Base-by-base conservation (phyloP, 2,113 vertebrate species). In the Damaliscus lunatus region DNA sequence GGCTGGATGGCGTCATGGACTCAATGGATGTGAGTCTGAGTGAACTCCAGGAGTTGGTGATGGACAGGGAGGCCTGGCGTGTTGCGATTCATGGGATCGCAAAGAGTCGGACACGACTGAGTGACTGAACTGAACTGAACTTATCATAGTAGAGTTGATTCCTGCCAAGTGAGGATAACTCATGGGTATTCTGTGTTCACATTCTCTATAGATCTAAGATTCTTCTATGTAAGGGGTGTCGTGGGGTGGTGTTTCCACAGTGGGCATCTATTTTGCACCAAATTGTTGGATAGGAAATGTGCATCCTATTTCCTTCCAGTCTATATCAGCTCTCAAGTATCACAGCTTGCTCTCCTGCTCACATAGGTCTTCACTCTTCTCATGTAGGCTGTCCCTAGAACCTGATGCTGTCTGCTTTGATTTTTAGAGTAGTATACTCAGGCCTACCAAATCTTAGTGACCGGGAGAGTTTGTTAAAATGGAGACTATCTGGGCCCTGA, bases 301-400 rank as follows among this genome's bases (percentile, higher is more conserved):
- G 0, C 7, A 17, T 60, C 8, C 2, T 31, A 3, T 16, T 50
- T 85, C 55, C 9, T 6, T 16, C 5, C 48, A 7, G 1, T n/a
- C 29, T 52, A 19, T 16, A 12, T 78, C 82, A 60, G 53, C 9
- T 60, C 2, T 53, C 6, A 16, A 5, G 5, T 10, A 78, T 36
- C 15, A 62, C 48, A 95, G 1, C 21, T 57, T 71, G 5, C 21
- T n/a, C 17, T 80, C 55, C 17, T 64, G 19, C 62, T 77, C 17
- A 55, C 19, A 13, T 7, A 46, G 2, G 3, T 57, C 33, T 78
- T 52, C 48, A 19, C 2, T 19, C 10, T 57, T 80, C 21, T 12
- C 46, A 19, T 55, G 17, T 8, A 40, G 50, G 21, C 8, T 14
- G 31, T 78, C 25, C 21, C 10, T 46, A 77, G n/a, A 25, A 81